These are phyloP conservation scores for Cremastobaeus sp. DNA, from an alignment of 2,888 invertebrate species.

Conservation along the genomic window DNA sequence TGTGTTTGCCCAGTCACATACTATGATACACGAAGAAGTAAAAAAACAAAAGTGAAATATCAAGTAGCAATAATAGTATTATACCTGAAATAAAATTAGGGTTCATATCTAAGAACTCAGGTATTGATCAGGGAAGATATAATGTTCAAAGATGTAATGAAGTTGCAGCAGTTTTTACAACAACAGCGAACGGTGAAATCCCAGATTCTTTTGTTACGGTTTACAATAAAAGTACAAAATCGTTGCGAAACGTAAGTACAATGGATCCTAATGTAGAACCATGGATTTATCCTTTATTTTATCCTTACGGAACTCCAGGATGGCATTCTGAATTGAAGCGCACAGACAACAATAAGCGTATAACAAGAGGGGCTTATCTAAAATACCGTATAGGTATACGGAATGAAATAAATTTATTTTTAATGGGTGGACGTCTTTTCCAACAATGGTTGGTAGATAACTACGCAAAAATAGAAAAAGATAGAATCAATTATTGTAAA, in stretches of 20 bases:
- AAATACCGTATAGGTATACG: neutral
- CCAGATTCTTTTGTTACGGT: slow-evolving; percentile 41
- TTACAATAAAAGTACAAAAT: neutral
- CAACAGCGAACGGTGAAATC: slow-evolving; percentile 60
- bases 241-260: neutral
- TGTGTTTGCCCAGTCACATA: too few relatives aligned
- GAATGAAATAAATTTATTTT: neutral
- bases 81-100: neutral
- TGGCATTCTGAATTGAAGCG: slow-evolving; percentile 32
- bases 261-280: slow-evolving; percentile 61
- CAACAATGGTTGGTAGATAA: neutral
- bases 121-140: neutral
- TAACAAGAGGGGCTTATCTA: neutral
- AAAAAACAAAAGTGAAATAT: too few relatives aligned
- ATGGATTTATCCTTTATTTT: slow-evolving; percentile 61
- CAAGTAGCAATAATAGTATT: too few relatives aligned
- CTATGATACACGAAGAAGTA: too few relatives aligned
- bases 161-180: slow-evolving; percentile 60
- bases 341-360: neutral
- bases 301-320: slow-evolving; percentile 54
- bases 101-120: neutral
- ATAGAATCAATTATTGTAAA: neutral
- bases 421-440: neutral
- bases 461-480: too few relatives aligned
- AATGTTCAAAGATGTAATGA: slow-evolving; percentile 40